phyloP scores from a whole-genome alignment of 37 sponge, comb jelly and placozoan species.

The Oscarella lobularis region DNA sequence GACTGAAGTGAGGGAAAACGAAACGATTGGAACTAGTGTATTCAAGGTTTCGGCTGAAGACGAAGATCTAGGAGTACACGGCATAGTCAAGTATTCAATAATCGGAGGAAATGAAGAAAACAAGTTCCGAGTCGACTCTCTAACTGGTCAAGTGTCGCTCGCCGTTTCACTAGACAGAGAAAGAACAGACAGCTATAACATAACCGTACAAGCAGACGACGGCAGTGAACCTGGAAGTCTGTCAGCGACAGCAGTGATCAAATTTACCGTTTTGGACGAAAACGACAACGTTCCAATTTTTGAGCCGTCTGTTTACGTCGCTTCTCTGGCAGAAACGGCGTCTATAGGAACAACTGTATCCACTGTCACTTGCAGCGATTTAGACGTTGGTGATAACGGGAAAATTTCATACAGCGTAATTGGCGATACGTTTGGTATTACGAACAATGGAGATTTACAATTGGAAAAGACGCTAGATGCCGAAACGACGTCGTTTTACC shows the following conservation, averaged over 20 bases:
- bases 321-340: constrained; percentile 16
- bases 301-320: constrained; percentile 14
- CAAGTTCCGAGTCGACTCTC: constrained; percentile 21
- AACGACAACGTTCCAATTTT: background rate
- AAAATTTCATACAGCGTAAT: background rate
- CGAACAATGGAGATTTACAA: constrained; percentile 27
- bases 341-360: background rate
- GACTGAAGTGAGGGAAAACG: constrained; percentile 21
- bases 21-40: constrained; percentile 17
- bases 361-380: background rate
- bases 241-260: background rate
- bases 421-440: constrained; percentile 25
- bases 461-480: constrained; percentile 22
- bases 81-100: constrained; percentile 22
- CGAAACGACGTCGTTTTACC: constrained; percentile 9
- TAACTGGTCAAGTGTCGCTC: constrained; percentile 26
- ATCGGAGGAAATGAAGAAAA: constrained; percentile 20
- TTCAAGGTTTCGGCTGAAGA: constrained; percentile 32
- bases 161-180: constrained; percentile 38
- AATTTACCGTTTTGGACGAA: background rate
- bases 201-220: constrained; percentile 40
- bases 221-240: constrained; percentile 2
- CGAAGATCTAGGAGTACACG: constrained; percentile 31
- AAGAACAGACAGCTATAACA: background rate
- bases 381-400: background rate